A percentile compares a stretch with the other conserved stretches of the same genome.
These are phyloP conservation scores for Stichodactyla helianthus DNA, from an alignment of 64 coral and sea anemone genomes.

Conservation along the genomic window DNA sequence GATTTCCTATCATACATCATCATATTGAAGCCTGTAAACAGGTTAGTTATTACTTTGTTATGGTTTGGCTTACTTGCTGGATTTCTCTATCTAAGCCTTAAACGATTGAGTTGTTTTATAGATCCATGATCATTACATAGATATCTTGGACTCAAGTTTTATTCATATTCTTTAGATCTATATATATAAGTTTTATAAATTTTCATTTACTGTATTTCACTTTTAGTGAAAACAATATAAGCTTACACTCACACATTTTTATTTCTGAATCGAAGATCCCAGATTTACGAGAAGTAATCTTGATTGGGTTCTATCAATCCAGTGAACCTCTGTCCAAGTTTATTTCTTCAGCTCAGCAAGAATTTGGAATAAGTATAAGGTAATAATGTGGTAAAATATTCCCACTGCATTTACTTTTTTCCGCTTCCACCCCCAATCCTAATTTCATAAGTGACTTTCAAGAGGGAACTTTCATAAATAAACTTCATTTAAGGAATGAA, in stretches of 20 bases:
- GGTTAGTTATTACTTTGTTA: conserved; percentile 19
- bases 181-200: too few species aligned
- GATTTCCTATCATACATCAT: conserved; percentile 89
- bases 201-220: too few species aligned
- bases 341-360: conserved; percentile 79
- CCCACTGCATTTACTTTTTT: background rate
- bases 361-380: conserved; percentile 92
- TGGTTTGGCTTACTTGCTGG: background rate
- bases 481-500: too few species aligned
- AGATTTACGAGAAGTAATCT: conserved; percentile 84
- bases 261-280: conserved; percentile 53
- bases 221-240: too few species aligned
- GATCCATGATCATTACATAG: too few species aligned
- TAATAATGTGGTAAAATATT: background rate
- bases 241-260: background rate
- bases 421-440: too few species aligned
- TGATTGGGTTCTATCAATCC: conserved; percentile 94
- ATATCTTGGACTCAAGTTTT: too few species aligned
- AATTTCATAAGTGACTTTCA: too few species aligned
- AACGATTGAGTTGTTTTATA: background rate
- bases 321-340: conserved; percentile 95
- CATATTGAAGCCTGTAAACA: conserved; percentile 96
- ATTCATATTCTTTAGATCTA: too few species aligned
- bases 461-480: too few species aligned
- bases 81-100: background rate